phyloP scores from a whole-genome alignment of 1,140 invertebrate species.

The Phortica variegata region DNA sequence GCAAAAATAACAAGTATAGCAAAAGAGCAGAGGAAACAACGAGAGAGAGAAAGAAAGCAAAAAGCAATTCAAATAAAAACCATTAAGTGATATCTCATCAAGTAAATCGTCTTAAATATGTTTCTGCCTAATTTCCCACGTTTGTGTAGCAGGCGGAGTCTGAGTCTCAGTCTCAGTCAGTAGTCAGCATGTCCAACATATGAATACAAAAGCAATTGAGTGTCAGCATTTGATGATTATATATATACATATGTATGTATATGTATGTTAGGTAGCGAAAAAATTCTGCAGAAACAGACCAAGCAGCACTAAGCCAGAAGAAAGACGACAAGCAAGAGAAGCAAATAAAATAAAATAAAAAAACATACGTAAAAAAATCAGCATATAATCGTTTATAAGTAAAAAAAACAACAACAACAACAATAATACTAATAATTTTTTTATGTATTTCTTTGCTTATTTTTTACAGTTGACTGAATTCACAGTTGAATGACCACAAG shows the following conservation, averaged over 20 bases:
- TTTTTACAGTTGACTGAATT: conserved; percentile 23
- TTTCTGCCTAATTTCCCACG: conserved; percentile 46
- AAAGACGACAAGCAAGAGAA: conserved; percentile 14
- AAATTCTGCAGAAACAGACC: too few species aligned
- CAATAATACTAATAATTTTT: conserved; percentile 43
- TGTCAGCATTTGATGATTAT: not conserved
- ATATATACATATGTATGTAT: too few species aligned
- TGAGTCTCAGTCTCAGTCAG: not conserved
- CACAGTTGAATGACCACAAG: conserved; percentile 39
- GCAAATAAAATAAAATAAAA: conserved; percentile 12
- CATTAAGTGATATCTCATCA: conserved; percentile 40
- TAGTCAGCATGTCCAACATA: conserved; percentile 23
- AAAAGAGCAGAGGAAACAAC: conserved; percentile 2
- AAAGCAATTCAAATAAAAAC: conserved; percentile 11
- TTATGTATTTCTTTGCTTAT: conserved; percentile 22
- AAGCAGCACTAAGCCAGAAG: conserved; percentile 17
- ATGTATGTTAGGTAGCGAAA: too few species aligned
- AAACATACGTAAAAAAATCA: too few species aligned
- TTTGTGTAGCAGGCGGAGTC: conserved; percentile 11
- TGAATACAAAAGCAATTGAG: conserved; percentile 38
- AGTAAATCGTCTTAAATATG: conserved; percentile 45
- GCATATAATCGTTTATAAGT: too few species aligned
- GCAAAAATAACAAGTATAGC: too few species aligned
- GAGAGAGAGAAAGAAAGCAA: conserved; percentile 1
- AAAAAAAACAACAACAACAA: too few species aligned